A percentile compares a stretch with the other conserved stretches of the same genome.
phyloP scores from a whole-genome alignment of 1,140 invertebrate genomes.

The roundworm (Caenorhabditis elegans) region DNA sequence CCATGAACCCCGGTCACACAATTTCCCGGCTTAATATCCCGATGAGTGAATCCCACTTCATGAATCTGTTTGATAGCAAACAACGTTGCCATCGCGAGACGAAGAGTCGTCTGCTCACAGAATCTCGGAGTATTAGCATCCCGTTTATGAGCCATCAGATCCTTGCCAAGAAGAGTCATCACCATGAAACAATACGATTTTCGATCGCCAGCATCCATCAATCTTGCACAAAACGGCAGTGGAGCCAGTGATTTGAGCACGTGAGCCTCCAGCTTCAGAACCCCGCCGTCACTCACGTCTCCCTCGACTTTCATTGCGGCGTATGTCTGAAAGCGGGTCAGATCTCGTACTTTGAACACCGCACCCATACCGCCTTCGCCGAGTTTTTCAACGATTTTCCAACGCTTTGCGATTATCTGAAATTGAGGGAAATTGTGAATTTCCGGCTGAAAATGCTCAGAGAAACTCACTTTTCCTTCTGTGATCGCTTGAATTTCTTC shows the following conservation, averaged over 20 bases:
- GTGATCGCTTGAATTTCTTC: not conserved
- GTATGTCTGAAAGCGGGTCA: conserved; percentile 1
- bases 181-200: conserved; percentile 51
- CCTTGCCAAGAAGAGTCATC: conserved; percentile 52
- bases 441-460: not conserved
- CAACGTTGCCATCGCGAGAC: conserved; percentile 48
- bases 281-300: conserved; percentile 52
- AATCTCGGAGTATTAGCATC: conserved; percentile 15
- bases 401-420: conserved; percentile 33
- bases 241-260: conserved; percentile 38
- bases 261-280: conserved; percentile 54
- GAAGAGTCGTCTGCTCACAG: conserved; percentile 48
- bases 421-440: not conserved
- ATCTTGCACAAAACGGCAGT: not conserved
- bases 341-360: conserved; percentile 52
- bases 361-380: conserved; percentile 50
- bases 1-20: conserved; percentile 51
- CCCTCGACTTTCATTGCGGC: conserved; percentile 55
- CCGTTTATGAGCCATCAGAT: conserved; percentile 54
- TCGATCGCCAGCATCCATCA: not conserved
- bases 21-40: conserved; percentile 49
- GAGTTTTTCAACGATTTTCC: conserved; percentile 43
- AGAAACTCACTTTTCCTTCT: not conserved
- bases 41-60: conserved; percentile 43
- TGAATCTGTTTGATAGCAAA: conserved; percentile 54